These are phyloP conservation scores for Phyllostomus discolor DNA, from an alignment of 2,113 vertebrate genomes.

Conservation along the genomic window DNA sequence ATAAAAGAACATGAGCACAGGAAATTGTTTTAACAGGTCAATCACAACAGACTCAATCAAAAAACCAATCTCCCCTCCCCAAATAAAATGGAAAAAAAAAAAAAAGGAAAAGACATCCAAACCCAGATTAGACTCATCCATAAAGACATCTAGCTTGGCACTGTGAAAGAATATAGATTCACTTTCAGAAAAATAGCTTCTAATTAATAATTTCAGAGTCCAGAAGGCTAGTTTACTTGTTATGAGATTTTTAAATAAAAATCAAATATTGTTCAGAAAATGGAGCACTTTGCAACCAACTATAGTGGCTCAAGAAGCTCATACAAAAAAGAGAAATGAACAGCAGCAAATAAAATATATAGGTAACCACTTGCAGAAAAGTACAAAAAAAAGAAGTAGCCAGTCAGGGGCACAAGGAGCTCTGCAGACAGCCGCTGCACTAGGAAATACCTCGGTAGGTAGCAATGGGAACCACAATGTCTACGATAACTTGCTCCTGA, in stretches of 20 bases:
- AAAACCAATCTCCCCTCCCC: conserved; percentile 41
- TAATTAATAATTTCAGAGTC: conserved; percentile 76
- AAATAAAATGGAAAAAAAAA: conserved; percentile 25
- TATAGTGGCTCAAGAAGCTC: conserved; percentile 68
- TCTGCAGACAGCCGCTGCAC: conserved; percentile 56
- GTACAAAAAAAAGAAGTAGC: conserved; percentile 75
- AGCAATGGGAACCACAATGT: conserved; percentile 34
- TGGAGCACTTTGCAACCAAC: conserved; percentile 40
- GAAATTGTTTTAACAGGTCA: conserved; percentile 55
- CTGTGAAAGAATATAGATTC: conserved; percentile 79
- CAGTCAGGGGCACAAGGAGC: conserved; percentile 70
- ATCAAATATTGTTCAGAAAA: conserved; percentile 65
- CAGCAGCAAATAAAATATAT: conserved; percentile 48
- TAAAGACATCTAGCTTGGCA: conserved; percentile 78
- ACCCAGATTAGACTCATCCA: conserved; percentile 57
- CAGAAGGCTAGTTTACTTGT: conserved; percentile 75
- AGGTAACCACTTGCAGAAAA: conserved; percentile 78
- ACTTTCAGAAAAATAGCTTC: conserved; percentile 82
- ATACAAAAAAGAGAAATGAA: conserved; percentile 59
- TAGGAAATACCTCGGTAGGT: conserved; percentile 51
- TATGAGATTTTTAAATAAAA: conserved; percentile 66
- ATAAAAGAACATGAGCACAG: conserved; percentile 71
- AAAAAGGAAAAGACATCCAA: conserved; percentile 22
- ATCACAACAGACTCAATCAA: conserved; percentile 44
- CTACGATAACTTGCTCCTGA: conserved; percentile 74